These are phyloP conservation scores for Cyprinella venusta DNA, from an alignment of 2,797 vertebrate species.

Conservation along the genomic window DNA sequence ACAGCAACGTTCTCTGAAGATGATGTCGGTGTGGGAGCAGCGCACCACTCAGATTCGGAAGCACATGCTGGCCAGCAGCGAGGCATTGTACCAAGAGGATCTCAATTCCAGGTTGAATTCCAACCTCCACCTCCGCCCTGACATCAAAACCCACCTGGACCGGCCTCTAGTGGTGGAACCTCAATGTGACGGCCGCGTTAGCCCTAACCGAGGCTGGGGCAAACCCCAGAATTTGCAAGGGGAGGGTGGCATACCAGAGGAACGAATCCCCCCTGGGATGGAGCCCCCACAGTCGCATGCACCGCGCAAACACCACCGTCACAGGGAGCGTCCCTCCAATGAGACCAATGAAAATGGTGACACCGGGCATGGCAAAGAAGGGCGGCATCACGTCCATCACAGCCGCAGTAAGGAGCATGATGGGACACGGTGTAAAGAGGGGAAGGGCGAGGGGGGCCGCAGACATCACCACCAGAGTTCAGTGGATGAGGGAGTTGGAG, in stretches of 20 bases:
- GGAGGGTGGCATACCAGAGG: conserved; percentile 51
- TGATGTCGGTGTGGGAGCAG: conserved; percentile 95
- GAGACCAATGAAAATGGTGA: conserved; percentile 78
- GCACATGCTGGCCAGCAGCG: conserved; percentile 88
- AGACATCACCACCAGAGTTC: conserved; percentile 71
- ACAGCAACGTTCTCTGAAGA: conserved; percentile 87
- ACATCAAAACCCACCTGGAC: conserved; percentile 94
- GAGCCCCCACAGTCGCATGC: conserved; percentile 61
- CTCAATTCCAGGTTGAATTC: conserved; percentile 78
- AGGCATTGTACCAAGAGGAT: conserved; percentile 90
- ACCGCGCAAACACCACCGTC: conserved; percentile 77
- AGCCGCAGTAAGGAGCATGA: conserved; percentile 85
- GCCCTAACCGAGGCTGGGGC: conserved; percentile 60
- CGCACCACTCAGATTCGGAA: conserved; percentile 89
- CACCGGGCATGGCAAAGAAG: conserved; percentile 70
- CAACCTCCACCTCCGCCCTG: conserved; percentile 84
- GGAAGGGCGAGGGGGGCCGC: conserved; percentile 76
- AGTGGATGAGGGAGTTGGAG: conserved; percentile 77
- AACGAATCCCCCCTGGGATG: conserved; percentile 49
- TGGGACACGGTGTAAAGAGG: conserved; percentile 68
- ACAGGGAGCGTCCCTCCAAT: conserved; percentile 74
- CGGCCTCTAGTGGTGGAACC: conserved; percentile 90
- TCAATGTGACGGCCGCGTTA: conserved; percentile 66
- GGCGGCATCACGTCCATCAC: conserved; percentile 79
- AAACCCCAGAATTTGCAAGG: conserved; percentile 59